phyloP scores from a whole-genome alignment of 2,113 vertebrate species.

The Corythoichthys intestinalis region DNA sequence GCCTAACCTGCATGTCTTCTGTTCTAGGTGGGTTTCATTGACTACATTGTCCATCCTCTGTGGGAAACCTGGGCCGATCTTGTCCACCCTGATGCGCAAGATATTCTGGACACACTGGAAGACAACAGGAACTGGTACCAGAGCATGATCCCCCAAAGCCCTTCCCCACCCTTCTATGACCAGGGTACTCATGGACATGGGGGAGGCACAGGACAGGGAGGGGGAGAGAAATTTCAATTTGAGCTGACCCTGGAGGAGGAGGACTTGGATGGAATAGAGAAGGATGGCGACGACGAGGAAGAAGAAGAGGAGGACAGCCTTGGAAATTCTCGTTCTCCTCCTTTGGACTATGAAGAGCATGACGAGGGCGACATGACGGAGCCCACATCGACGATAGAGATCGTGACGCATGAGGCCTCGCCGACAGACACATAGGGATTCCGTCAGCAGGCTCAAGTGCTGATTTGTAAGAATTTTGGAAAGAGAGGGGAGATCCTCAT shows the following conservation, averaged over 20 bases:
- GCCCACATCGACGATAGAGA: constrained; percentile 75
- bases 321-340: constrained; percentile 57
- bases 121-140: constrained; percentile 99
- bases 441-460: constrained; percentile 24
- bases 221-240: constrained; percentile 94
- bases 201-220: constrained; percentile 68
- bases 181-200: constrained; percentile 81
- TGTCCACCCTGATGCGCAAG: constrained; percentile 96
- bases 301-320: constrained; percentile 74
- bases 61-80: constrained; percentile 99
- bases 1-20: background rate
- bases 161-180: constrained; percentile 91
- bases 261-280: constrained; percentile 87
- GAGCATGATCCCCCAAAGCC: constrained; percentile 99
- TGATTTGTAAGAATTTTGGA: constrained; percentile 54
- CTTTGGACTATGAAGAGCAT: constrained; percentile 50
- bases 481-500: constrained; percentile 73
- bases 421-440: constrained; percentile 87
- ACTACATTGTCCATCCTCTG: constrained; percentile 96
- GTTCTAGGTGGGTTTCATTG: constrained; percentile 92
- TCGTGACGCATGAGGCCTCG: constrained; percentile 84
- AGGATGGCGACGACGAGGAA: constrained; percentile 80
- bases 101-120: constrained; percentile 96
- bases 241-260: constrained; percentile 97
- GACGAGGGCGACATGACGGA: constrained; percentile 62